Conservation (phyloP, 2,113 vertebrate species). For the Rhabdomys dilectus region DNA sequence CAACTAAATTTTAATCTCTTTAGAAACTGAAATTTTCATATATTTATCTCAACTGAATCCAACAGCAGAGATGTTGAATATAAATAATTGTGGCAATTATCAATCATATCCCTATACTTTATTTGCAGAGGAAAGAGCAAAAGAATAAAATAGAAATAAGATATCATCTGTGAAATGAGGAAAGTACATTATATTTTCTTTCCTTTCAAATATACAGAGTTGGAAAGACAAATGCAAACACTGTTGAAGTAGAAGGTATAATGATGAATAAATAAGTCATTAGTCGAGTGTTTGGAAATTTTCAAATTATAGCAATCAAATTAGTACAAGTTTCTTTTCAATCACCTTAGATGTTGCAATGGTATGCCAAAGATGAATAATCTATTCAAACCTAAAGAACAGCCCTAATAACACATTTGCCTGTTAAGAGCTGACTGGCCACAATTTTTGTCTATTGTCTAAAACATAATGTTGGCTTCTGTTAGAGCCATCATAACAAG, state of each 20-base stretch:
- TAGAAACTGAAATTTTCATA: not conserved
- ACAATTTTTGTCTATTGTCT: not conserved
- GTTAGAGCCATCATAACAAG: not conserved
- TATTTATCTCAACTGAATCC: not conserved
- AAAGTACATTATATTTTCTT: not conserved
- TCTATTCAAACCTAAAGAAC: not conserved
- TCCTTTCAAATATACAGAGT: not conserved
- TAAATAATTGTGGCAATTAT: not conserved
- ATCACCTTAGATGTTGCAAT: slow-evolving; percentile 11
- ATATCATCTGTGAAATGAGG: not conserved
- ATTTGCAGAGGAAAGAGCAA: not conserved
- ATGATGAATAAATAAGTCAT: slow-evolving; percentile 49
- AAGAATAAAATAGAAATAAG: slow-evolving; percentile 15
- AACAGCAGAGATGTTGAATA: slow-evolving; percentile 18
- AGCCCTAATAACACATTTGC: not conserved
- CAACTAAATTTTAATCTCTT: slow-evolving; percentile 21
- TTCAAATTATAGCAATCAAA: slow-evolving; percentile 42
- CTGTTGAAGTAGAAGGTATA: slow-evolving; percentile 4
- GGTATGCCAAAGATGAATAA: slow-evolving; percentile 21
- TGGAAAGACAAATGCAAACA: slow-evolving; percentile 21
- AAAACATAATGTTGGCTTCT: slow-evolving; percentile 14
- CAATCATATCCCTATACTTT: not conserved
- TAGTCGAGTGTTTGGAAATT: slow-evolving; percentile 48
- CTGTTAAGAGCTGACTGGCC: not conserved
- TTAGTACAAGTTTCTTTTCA: slow-evolving; percentile 44